Evolutionary conservation across 2,888 invertebrate genomes (phyloP).

Genomic region (Protophormia terraenovae): DNA sequence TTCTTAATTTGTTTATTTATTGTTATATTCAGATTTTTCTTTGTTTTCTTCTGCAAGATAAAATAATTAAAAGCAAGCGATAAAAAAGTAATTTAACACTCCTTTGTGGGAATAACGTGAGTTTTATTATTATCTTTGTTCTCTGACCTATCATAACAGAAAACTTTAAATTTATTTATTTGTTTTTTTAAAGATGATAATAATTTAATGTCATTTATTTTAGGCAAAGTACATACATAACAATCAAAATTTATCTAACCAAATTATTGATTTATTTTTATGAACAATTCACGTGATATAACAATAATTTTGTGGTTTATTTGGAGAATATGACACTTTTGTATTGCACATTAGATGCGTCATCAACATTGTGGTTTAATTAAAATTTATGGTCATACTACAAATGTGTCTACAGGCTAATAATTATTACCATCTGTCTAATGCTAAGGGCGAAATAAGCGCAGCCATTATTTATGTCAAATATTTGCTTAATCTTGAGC

Average conservation of each 20-base stretch:
- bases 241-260: neutral
- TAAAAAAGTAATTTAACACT: neutral
- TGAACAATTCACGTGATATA: neutral
- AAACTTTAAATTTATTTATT: neutral
- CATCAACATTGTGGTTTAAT: neutral
- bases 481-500: too few species aligned
- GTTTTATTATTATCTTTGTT: neutral
- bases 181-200: neutral
- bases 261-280: neutral
- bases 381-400: neutral
- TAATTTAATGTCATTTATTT: neutral
- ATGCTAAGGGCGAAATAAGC: too few species aligned
- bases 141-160: neutral
- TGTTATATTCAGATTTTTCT: neutral
- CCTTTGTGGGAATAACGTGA: neutral
- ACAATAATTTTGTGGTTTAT: neutral
- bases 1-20: neutral
- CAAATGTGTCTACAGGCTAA: neutral
- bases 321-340: neutral
- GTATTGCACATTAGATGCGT: neutral
- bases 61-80: neutral
- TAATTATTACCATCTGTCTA: neutral
- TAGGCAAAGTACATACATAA: neutral
- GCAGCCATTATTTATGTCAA: too few species aligned
- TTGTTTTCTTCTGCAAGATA: neutral